phyloP scores from a whole-genome alignment of 2,797 vertebrate species.

The Ataeniobius toweri region DNA sequence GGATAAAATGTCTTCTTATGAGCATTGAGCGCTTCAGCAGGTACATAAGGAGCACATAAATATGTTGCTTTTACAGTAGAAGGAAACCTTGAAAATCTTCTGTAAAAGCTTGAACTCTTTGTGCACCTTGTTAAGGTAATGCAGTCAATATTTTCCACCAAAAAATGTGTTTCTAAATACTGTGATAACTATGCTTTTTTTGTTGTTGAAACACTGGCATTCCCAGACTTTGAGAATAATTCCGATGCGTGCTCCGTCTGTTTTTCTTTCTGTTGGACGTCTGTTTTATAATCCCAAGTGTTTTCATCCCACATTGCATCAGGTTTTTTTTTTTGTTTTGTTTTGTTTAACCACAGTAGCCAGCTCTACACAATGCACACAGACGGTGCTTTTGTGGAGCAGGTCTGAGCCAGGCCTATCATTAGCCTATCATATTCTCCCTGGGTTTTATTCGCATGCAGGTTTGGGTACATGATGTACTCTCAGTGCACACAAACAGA shows the following conservation, averaged over 20 bases:
- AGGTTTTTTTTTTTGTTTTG: slow-evolving; percentile 10
- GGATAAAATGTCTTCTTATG: slow-evolving; percentile 22
- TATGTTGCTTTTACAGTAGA: background rate
- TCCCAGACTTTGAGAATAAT: slow-evolving; percentile 11
- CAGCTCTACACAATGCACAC: slow-evolving; percentile 52
- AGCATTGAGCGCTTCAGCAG: background rate
- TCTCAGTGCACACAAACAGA: slow-evolving; percentile 5
- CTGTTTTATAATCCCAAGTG: slow-evolving; percentile 46
- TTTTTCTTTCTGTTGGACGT: slow-evolving; percentile 21
- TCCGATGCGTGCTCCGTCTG: slow-evolving; percentile 19
- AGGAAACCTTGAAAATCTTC: background rate
- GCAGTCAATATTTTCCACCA: background rate
- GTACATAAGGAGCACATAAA: background rate
- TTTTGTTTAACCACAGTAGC: slow-evolving; percentile 49
- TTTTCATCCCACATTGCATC: slow-evolving; percentile 32
- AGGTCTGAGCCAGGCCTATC: slow-evolving; percentile 54
- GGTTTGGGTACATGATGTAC: slow-evolving; percentile 58
- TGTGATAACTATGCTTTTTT: background rate
- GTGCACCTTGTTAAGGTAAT: slow-evolving; percentile 5
- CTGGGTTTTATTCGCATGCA: slow-evolving; percentile 47
- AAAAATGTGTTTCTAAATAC: background rate
- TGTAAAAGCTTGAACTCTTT: slow-evolving; percentile 2
- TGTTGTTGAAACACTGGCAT: slow-evolving; percentile 9
- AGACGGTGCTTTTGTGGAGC: slow-evolving; percentile 59
- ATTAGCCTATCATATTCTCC: slow-evolving; percentile 57